A percentile compares a stretch with the other conserved stretches of the same genome.
phyloP scores from a whole-genome alignment of 2,888 invertebrate genomes.

The Beris chalybata region DNA sequence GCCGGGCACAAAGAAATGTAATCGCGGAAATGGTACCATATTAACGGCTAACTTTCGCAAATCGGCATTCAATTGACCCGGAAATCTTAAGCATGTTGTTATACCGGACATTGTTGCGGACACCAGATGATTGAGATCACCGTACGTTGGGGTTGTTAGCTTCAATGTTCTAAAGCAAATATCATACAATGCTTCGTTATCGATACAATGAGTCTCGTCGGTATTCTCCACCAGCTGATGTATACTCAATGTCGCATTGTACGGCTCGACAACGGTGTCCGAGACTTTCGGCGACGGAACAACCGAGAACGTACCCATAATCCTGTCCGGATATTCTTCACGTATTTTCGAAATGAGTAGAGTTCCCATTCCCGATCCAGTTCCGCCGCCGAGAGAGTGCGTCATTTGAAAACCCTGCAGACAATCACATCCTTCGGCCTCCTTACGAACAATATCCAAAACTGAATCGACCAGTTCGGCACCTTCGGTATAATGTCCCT shows the following conservation, averaged over 20 bases:
- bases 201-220: conserved; percentile 90
- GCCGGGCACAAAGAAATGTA: conserved; percentile 96
- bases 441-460: conserved; percentile 81
- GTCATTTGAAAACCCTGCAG: conserved; percentile 92
- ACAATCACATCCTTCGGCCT: conserved; percentile 92
- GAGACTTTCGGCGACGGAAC: conserved; percentile 85
- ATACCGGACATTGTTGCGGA: conserved; percentile 87
- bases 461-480: conserved; percentile 87
- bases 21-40: conserved; percentile 97
- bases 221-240: conserved; percentile 90
- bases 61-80: conserved; percentile 93
- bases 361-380: conserved; percentile 84
- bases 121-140: conserved; percentile 91
- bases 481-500: conserved; percentile 94
- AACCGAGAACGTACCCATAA: conserved; percentile 96
- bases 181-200: conserved; percentile 92
- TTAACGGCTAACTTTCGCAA: conserved; percentile 91
- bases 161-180: conserved; percentile 92
- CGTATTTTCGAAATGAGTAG: conserved; percentile 94
- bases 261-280: conserved; percentile 91
- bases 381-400: conserved; percentile 90
- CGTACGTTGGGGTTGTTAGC: conserved; percentile 87
- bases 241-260: conserved; percentile 88
- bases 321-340: conserved; percentile 97
- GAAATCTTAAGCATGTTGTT: conserved; percentile 89